Evolutionary conservation across 2,113 vertebrate species (phyloP).

Genomic region (Cairina moschata): DNA sequence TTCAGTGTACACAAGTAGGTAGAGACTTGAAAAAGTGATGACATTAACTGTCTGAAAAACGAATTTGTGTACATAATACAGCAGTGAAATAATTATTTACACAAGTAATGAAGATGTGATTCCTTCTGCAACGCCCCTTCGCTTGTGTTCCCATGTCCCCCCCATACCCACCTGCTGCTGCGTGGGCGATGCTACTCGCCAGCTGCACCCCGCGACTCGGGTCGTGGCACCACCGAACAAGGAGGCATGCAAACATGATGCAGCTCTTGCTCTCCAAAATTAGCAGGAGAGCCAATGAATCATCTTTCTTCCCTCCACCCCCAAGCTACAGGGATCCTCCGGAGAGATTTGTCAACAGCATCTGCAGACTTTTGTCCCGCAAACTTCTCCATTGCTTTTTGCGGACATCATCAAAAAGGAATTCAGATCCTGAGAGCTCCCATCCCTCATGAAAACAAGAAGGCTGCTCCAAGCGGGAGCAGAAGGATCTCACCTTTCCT

Average conservation of each 20-base stretch:
- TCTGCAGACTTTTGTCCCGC: neutral
- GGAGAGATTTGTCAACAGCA: neutral
- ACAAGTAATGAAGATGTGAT: neutral
- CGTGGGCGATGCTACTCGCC: neutral
- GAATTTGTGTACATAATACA: neutral
- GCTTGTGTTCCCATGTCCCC: neutral
- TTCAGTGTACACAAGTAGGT: neutral
- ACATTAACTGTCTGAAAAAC: neutral
- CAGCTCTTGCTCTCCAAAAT: conserved; percentile 35
- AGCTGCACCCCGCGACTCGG: neutral
- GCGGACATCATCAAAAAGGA: neutral
- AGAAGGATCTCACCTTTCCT: neutral
- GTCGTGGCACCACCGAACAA: neutral
- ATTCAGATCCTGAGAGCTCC: neutral
- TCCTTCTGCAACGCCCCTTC: neutral
- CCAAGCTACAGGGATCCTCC: neutral
- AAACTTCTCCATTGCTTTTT: neutral
- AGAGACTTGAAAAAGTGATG: neutral
- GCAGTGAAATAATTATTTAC: conserved; percentile 37
- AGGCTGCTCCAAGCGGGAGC: neutral
- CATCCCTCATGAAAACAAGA: neutral
- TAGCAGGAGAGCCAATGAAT: conserved; percentile 4
- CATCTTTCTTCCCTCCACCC: neutral
- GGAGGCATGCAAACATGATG: neutral
- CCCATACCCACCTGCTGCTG: neutral